phyloP scores from a whole-genome alignment of 1,140 invertebrate species.

The Sweltsa coloradensis region DNA sequence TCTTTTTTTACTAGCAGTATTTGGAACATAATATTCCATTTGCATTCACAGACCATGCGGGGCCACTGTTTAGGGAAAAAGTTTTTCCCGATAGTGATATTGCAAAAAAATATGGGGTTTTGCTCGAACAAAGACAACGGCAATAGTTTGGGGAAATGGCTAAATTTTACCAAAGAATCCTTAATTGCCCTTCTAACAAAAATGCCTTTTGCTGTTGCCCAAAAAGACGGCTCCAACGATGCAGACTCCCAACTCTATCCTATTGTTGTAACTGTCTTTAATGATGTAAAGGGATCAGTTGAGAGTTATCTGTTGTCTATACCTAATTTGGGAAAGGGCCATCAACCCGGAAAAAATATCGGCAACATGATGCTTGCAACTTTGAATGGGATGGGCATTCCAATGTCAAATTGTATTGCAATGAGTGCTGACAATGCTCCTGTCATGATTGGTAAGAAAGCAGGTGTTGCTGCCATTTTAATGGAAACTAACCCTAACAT shows the following conservation, averaged over 20 bases:
- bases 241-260: neutral
- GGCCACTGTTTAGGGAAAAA: conserved; percentile 1
- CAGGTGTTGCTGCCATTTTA: neutral
- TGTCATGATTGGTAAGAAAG: neutral
- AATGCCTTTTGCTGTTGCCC: neutral
- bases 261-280: neutral
- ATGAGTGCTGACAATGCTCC: neutral
- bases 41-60: neutral
- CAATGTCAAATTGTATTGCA: neutral
- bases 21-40: conserved; percentile 5
- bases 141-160: neutral
- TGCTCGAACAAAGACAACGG: conserved; percentile 1
- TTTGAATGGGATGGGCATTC: neutral
- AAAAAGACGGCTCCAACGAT: neutral
- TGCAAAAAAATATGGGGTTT: conserved; percentile 1
- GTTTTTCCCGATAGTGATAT: neutral
- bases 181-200: neutral
- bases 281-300: neutral
- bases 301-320: neutral
- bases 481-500: neutral
- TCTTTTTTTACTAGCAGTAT: neutral
- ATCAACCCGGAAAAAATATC: neutral
- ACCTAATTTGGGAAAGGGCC: neutral
- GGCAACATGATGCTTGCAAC: neutral
- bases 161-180: neutral